Conservation (phyloP, 2,113 vertebrate genomes). For the Tachuris rubrigastra region DNA sequence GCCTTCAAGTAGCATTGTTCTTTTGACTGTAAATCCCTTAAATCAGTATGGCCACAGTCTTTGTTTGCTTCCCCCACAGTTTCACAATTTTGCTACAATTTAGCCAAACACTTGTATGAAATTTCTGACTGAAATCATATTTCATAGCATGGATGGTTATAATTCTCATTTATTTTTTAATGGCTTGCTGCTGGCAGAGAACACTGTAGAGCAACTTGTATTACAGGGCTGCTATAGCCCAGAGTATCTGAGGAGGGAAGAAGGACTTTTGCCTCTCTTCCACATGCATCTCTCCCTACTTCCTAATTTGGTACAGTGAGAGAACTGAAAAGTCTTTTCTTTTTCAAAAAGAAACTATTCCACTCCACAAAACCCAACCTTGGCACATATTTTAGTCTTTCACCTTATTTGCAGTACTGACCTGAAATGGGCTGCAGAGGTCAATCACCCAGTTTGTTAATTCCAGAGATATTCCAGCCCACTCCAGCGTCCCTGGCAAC, state of each 20-base stretch:
- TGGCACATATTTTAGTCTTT: background rate
- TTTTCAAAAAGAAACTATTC: background rate
- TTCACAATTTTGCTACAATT: background rate
- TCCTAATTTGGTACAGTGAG: background rate
- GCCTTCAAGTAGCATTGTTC: background rate
- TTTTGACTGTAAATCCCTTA: background rate
- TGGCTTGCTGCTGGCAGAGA: background rate
- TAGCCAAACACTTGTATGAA: background rate
- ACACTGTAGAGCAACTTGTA: background rate
- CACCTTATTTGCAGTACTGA: background rate
- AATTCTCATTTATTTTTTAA: background rate
- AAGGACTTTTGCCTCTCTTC: background rate
- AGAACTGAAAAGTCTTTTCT: background rate
- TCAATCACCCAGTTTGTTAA: background rate
- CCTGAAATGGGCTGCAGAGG: background rate
- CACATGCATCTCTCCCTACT: background rate
- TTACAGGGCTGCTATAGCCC: background rate
- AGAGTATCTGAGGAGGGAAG: background rate
- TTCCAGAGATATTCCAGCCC: background rate
- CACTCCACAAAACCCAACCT: background rate
- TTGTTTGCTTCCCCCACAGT: background rate
- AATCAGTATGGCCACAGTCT: background rate
- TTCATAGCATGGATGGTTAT: background rate
- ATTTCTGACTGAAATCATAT: background rate
- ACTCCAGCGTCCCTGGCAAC: background rate